phyloP scores from a whole-genome alignment of 2,797 vertebrate genomes.

The Ceyx erithaca region DNA sequence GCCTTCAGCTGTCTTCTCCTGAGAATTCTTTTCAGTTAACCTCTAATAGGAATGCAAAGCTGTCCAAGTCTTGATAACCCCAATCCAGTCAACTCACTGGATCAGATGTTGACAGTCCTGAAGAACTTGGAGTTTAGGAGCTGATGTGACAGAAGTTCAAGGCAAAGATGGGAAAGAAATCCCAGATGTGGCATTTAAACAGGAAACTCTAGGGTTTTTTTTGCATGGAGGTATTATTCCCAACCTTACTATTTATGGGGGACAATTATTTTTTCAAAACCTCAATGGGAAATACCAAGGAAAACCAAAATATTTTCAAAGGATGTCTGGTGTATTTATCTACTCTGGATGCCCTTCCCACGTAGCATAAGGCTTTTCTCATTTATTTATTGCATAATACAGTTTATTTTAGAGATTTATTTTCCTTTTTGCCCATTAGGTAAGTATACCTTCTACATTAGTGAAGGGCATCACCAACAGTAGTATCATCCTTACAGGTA shows the following conservation, averaged over 20 bases:
- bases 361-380: background rate
- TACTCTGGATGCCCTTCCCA: background rate
- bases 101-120: background rate
- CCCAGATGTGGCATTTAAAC: background rate
- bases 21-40: background rate
- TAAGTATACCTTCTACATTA: background rate
- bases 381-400: background rate
- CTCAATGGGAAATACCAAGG: background rate
- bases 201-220: background rate
- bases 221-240: background rate
- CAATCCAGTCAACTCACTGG: background rate
- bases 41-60: background rate
- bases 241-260: background rate
- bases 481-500: background rate
- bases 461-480: background rate
- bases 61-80: background rate
- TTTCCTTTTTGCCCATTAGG: background rate
- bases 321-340: background rate
- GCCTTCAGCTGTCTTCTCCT: background rate
- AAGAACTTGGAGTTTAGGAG: background rate
- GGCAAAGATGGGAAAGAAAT: background rate
- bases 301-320: background rate
- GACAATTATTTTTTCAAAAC: background rate
- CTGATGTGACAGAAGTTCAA: background rate
- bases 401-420: background rate